phyloP scores from a whole-genome alignment of 2,888 invertebrate species.

The Himalopsyche japonica region DNA sequence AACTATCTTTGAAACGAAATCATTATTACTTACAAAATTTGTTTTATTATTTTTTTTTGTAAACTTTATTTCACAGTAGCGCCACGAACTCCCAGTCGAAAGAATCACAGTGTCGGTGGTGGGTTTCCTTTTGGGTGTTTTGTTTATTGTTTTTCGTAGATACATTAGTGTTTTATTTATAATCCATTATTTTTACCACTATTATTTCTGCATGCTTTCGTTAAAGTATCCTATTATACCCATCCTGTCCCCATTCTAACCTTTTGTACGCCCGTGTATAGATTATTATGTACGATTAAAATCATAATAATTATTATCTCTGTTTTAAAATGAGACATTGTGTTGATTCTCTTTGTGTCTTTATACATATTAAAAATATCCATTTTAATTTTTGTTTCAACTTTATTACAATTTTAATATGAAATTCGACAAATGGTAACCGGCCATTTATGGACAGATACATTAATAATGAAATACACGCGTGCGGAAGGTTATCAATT shows the following conservation, averaged over 20 bases:
- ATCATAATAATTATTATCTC: too few species aligned
- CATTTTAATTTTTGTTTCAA: too few species aligned
- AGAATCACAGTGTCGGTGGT: background rate
- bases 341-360: too few species aligned
- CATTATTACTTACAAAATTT: too few species aligned
- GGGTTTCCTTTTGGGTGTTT: background rate
- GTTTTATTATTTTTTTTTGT: background rate
- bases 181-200: background rate
- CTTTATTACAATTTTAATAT: too few species aligned
- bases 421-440: too few species aligned
- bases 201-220: background rate
- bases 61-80: background rate
- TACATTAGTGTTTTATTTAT: conserved; percentile 45
- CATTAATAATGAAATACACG: too few species aligned
- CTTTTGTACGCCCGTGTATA: background rate
- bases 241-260: background rate
- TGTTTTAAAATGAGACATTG: too few species aligned
- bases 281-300: background rate
- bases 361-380: too few species aligned
- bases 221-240: background rate
- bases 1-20: too few species aligned
- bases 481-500: too few species aligned
- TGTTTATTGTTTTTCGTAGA: background rate
- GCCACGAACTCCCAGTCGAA: background rate
- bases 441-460: too few species aligned